Conservation (phyloP, 2,888 invertebrate genomes). For the Meganola albula region DNA sequence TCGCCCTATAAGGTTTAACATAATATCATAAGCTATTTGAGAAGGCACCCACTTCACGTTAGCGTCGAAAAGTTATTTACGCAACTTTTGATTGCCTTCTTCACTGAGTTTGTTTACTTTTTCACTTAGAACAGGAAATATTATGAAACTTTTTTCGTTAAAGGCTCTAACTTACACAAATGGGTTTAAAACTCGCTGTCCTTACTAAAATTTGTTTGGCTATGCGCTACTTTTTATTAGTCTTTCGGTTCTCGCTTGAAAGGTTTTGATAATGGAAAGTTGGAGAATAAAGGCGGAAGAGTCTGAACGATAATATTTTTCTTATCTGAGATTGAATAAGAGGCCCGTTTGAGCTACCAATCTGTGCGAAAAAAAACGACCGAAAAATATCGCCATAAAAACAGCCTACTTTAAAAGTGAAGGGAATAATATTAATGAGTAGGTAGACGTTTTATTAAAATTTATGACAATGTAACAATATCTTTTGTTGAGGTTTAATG, state of each 20-base stretch:
- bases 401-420: no score
- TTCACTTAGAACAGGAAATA: constrained; percentile 64
- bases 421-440: no score
- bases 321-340: no score
- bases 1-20: constrained; percentile 42
- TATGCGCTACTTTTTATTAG: constrained; percentile 39
- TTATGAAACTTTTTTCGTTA: constrained; percentile 69
- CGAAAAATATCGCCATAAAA: no score
- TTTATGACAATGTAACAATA: no score
- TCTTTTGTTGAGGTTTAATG: no score
- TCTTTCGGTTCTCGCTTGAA: constrained; percentile 28
- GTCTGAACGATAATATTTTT: no score
- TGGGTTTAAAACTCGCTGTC: constrained; percentile 51
- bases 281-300: no score
- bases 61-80: constrained; percentile 65
- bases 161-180: constrained; percentile 62
- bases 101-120: constrained; percentile 66
- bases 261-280: constrained; percentile 25
- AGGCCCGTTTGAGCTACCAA: no score
- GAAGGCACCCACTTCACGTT: constrained; percentile 43
- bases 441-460: no score
- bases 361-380: no score
- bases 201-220: constrained; percentile 48
- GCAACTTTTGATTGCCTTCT: constrained; percentile 72
- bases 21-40: constrained; percentile 48